phyloP scores from a whole-genome alignment of 2,113 vertebrate genomes.

The Xyrauchen texanus region DNA sequence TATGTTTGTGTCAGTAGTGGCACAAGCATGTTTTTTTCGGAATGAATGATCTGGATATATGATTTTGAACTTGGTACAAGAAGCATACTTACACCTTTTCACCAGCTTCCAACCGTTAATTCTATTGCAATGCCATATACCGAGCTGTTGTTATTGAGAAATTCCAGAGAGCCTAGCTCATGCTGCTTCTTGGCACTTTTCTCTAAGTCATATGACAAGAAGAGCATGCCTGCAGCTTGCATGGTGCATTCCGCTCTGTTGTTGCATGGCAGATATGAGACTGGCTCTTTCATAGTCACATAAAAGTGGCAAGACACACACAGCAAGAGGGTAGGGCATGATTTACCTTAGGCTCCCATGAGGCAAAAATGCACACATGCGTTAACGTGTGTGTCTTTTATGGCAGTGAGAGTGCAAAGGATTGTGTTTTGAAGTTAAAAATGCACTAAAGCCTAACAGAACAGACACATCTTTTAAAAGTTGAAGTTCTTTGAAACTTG shows the following conservation, averaged over 20 bases:
- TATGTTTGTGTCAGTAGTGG: too few relatives aligned
- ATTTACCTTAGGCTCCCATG: not conserved
- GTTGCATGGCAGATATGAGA: conserved; percentile 19
- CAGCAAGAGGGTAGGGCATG: not conserved
- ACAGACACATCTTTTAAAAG: too few relatives aligned
- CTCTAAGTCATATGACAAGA: conserved; percentile 3
- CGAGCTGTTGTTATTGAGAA: conserved; percentile 45
- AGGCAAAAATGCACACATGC: not conserved
- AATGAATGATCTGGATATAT: too few relatives aligned
- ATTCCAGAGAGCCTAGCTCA: conserved; percentile 41
- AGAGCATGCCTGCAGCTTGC: conserved; percentile 10
- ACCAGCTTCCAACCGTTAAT: not conserved
- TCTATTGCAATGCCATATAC: conserved; percentile 1
- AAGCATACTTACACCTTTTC: not conserved
- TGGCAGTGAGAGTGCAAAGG: conserved; percentile 13
- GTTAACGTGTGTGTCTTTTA: conserved; percentile 26
- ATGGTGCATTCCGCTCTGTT: conserved; percentile 36
- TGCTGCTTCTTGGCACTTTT: not conserved
- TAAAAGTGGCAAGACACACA: conserved; percentile 14
- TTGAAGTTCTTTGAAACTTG: too few relatives aligned
- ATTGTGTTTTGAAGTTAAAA: conserved; percentile 24
- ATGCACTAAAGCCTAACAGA: conserved; percentile 22
- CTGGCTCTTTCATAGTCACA: conserved; percentile 18
- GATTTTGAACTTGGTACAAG: too few relatives aligned
- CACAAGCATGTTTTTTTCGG: too few relatives aligned